phyloP scores from a whole-genome alignment of 2,888 invertebrate species.

The Hypomecis punctinalis region DNA sequence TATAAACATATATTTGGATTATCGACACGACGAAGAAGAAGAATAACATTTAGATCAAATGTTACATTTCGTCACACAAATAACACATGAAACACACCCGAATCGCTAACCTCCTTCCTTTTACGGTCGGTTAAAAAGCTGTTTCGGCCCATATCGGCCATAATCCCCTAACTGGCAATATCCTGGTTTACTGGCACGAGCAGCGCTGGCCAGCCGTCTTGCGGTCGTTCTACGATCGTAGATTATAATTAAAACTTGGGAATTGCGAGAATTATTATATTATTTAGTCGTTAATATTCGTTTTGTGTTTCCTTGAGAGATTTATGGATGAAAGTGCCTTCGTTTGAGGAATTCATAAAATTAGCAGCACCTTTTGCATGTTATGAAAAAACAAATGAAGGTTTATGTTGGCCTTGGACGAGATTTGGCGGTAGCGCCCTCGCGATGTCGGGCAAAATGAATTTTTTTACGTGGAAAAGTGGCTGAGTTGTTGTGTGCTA shows the following conservation, averaged over 20 bases:
- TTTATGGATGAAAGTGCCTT: conserved; percentile 8
- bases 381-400: not conserved
- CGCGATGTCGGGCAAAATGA: not conserved
- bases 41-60: no score
- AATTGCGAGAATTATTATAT: conserved; percentile 17
- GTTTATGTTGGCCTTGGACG: not conserved
- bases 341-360: conserved; percentile 10
- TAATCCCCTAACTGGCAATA: conserved; percentile 15
- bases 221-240: conserved; percentile 13
- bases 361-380: not conserved
- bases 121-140: not conserved
- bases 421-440: no score
- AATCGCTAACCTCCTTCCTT: not conserved
- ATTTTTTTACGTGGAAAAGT: not conserved
- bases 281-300: conserved; percentile 19
- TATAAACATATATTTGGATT: no score
- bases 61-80: no score
- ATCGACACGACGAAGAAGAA: no score
- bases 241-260: conserved; percentile 23
- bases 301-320: conserved; percentile 16
- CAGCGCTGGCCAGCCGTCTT: conserved; percentile 10
- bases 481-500: not conserved
- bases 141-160: not conserved
- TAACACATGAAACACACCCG: no score
- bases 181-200: conserved; percentile 2